Evolutionary conservation across 35 echinoderm and acorn worm genomes (phyloP).

Genomic region (Acanthaster planci): DNA sequence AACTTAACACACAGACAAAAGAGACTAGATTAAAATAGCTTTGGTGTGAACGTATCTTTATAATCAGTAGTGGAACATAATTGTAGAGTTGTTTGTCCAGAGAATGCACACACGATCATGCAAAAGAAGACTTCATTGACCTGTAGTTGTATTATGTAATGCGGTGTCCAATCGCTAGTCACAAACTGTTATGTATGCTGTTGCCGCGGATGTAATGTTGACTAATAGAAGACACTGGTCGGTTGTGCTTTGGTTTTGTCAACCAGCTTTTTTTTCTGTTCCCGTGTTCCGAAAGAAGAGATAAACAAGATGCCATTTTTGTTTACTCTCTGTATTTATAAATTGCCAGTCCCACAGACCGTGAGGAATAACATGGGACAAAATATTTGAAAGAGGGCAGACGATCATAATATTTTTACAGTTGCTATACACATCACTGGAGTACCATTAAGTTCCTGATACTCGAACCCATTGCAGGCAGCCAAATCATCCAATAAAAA

Average conservation of each 20-base stretch:
- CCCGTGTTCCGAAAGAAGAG: no score
- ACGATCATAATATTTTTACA: no score
- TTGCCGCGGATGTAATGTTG: background rate
- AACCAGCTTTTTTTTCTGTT: background rate
- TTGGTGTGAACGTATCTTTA: conserved; percentile 31
- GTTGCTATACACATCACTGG: no score
- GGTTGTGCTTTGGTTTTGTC: background rate
- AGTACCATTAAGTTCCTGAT: no score
- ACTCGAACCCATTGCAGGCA: no score
- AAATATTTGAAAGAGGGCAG: no score
- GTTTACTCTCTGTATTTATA: no score
- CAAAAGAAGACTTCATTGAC: background rate
- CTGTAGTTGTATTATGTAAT: conserved; percentile 2
- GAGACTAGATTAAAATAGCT: conserved; percentile 18
- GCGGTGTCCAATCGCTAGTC: conserved; percentile 7
- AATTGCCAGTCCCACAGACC: no score
- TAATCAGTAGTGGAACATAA: conserved; percentile 19
- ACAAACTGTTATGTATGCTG: background rate
- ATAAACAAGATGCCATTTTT: no score
- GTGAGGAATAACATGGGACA: no score
- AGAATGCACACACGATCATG: conserved; percentile 19
- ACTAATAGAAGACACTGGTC: background rate
- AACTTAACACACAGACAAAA: background rate
- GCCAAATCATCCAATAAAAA: no score
- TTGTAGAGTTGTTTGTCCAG: conserved; percentile 11